Evolutionary conservation across 1,140 invertebrate species (phyloP), one percentile per base, ranked within the genome.

Genomic region (Dendroctonus valens): DNA sequence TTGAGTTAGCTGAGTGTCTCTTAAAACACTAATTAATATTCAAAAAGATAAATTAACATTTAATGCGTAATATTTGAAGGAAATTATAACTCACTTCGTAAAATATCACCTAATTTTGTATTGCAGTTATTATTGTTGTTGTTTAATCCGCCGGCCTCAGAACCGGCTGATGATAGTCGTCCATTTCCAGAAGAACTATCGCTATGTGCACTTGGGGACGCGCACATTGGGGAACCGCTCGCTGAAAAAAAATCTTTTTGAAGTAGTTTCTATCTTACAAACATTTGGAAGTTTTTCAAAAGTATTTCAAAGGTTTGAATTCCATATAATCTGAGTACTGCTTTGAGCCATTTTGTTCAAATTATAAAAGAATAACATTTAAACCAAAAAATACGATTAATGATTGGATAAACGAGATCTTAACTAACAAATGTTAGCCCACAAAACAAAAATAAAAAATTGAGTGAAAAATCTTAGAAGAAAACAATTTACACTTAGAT

Each of bases 101-200:
- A 80, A 67, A 89, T 83, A 72, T 89, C 87, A 70, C 86, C 85
- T 50, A 88, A 80, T 75, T 89, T 89, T 73, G 86, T 89, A 69
- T 85, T 87, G 77, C 85, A 88, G 72, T 89, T 89, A 70, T 88
- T 90, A 74, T 87, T 89, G 75, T 86, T 87, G 72, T 86, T 84
- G 73, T 86, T 84, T 46, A 86, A 77, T 65, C 85, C 80, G 75
- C 83, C 86, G 70, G 82, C 80, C 81, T 92, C 90, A 49, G 89
- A 91, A 51, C 89, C 87, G 48, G 90, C 88, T 39, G 89, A 91
- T 11, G 89, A 91, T 8, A 91, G 84, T 53, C 89, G 83, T 44
- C 89, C 86, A 50, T 90, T 90, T 68, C 88, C 89, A 41, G 89
- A 91, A 39, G 89, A 91, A 71, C 88, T 90, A 76, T 92, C 90